Percentiles rank a stretch among this genome's conserved stretches.
phyloP scores from a whole-genome alignment of 2,888 invertebrate genomes.

The Nephrotoma appendiculata region DNA sequence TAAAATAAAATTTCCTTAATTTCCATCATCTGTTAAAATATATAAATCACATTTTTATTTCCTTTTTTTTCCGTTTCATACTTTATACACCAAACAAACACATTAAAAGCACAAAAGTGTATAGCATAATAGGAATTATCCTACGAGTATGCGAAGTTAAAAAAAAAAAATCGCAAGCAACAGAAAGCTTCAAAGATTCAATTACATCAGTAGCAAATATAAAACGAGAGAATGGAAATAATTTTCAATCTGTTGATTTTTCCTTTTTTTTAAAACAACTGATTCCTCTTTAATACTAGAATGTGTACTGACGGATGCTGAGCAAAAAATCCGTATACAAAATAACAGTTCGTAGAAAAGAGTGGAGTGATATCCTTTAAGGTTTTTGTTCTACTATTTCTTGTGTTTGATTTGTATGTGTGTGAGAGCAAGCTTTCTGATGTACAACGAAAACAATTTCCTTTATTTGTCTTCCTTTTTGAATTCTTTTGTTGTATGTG shows the following conservation, averaged over 20 bases:
- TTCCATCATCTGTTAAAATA: not conserved
- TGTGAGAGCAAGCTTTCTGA: not conserved
- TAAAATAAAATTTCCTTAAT: not conserved
- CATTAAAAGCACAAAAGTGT: not conserved
- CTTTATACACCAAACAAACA: not conserved
- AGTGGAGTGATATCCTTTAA: not conserved
- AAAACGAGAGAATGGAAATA: not conserved
- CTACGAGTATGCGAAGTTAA: not conserved
- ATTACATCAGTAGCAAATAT: not conserved
- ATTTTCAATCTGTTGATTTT: not conserved
- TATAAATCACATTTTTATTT: not conserved
- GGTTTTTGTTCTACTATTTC: not conserved
- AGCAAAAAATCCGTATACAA: not conserved
- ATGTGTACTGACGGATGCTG: not conserved
- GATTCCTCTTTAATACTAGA: not conserved
- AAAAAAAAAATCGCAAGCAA: not conserved
- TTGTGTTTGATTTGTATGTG: not conserved
- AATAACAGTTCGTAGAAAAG: not conserved
- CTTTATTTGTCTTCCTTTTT: not conserved
- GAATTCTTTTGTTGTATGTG: not conserved
- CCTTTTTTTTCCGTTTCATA: not conserved
- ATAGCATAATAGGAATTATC: not conserved
- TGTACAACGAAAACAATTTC: not conserved
- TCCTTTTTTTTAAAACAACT: not conserved
- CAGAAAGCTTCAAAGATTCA: not conserved